Evolutionary conservation across 1,140 invertebrate genomes (phyloP).

Genomic region (Drosophila pseudoananassae): DNA sequence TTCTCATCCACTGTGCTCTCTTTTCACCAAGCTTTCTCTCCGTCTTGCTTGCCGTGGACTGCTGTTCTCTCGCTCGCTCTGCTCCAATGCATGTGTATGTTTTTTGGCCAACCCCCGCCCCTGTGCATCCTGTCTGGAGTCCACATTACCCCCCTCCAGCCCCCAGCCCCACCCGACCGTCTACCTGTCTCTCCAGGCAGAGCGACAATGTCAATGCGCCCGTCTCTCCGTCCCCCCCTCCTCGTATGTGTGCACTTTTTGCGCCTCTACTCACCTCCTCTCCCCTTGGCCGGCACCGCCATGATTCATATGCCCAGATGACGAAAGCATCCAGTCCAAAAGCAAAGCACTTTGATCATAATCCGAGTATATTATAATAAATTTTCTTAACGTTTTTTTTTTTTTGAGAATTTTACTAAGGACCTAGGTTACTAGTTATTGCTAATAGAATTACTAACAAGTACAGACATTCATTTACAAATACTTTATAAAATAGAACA

Average conservation of each 20-base stretch:
- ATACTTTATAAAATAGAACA: slow-evolving; percentile 49
- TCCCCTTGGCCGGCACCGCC: slow-evolving; percentile 45
- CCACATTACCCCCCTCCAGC: slow-evolving; percentile 2
- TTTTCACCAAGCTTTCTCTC: slow-evolving; percentile 17
- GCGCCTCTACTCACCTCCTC: slow-evolving; percentile 14
- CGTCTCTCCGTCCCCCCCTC: slow-evolving; percentile 18
- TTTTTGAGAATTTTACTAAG: slow-evolving; percentile 53
- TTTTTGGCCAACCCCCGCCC: slow-evolving; percentile 46
- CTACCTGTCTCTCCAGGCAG: slow-evolving; percentile 63
- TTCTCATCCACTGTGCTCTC: slow-evolving; percentile 21
- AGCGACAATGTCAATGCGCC: slow-evolving; percentile 58
- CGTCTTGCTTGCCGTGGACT: slow-evolving; percentile 8
- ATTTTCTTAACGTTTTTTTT: slow-evolving; percentile 15
- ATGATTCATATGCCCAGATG: slow-evolving; percentile 64
- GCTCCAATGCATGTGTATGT: slow-evolving; percentile 53
- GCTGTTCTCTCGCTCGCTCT: slow-evolving; percentile 36
- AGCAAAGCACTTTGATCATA: slow-evolving; percentile 35
- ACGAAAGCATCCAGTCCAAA: slow-evolving; percentile 24
- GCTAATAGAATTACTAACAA: slow-evolving; percentile 59
- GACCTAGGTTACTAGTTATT: slow-evolving; percentile 31
- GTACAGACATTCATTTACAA: slow-evolving; percentile 39
- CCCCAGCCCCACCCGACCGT: slow-evolving; percentile 11
- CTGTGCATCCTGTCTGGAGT: slow-evolving; percentile 32
- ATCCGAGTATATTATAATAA: slow-evolving; percentile 39
- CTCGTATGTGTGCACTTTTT: slow-evolving; percentile 42